Conservation (phyloP, 2,888 invertebrate species). For the Caenorhabditis sp. region DNA sequence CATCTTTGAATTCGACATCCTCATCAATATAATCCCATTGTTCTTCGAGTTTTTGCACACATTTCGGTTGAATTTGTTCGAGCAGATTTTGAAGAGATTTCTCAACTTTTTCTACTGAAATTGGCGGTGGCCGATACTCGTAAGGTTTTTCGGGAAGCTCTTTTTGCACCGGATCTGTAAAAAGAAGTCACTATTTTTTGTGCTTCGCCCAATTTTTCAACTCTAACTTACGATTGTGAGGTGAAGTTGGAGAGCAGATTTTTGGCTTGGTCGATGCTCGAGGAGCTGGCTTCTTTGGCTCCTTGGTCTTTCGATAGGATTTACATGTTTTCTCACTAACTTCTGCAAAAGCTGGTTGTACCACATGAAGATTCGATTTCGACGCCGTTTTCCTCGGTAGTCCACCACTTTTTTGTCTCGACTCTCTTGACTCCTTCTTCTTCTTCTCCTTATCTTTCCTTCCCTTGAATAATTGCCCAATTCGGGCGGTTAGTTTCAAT, state of each 20-base stretch:
- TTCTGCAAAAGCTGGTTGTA: neutral
- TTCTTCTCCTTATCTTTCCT: neutral
- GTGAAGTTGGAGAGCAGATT: neutral
- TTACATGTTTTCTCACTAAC: neutral
- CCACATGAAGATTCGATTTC: neutral
- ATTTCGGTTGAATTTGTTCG: neutral
- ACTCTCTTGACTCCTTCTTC: neutral
- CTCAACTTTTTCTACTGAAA: neutral
- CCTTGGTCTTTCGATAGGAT: neutral
- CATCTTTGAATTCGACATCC: neutral
- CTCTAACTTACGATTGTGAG: neutral
- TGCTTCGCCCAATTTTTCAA: too few species aligned
- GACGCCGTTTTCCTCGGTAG: too few species aligned
- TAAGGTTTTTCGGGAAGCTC: neutral
- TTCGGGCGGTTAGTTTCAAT: neutral
- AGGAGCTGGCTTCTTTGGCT: neutral
- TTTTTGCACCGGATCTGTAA: neutral
- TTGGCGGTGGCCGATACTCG: neutral
- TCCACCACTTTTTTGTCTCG: neutral
- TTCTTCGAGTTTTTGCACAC: neutral
- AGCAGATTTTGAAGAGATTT: neutral
- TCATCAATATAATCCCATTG: neutral
- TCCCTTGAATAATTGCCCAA: neutral
- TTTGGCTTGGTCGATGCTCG: neutral
- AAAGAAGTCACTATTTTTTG: neutral